These are phyloP conservation scores for Sus cebifrons DNA, from an alignment of 2,797 vertebrate species.

Conservation along the genomic window DNA sequence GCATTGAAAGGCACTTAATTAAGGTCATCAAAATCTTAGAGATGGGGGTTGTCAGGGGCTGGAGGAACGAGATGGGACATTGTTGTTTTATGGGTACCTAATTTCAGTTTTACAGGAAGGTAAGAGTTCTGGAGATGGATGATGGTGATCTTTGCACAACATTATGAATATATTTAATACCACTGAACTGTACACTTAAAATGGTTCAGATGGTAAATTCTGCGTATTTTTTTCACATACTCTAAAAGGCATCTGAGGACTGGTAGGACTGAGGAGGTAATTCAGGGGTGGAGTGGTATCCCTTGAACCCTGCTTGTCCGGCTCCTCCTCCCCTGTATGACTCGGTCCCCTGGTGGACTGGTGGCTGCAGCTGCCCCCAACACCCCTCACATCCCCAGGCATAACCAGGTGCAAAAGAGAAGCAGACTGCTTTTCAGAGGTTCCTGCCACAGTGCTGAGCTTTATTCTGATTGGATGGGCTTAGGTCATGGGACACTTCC, in stretches of 20 bases:
- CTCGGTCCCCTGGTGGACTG: not conserved
- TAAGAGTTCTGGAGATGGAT: not conserved
- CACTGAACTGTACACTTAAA: not conserved
- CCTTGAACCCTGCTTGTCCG: accelerated
- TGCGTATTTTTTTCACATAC: not conserved
- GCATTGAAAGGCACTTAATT: not conserved
- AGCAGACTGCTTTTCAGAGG: not conserved
- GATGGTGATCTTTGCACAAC: not conserved
- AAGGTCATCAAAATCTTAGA: not conserved
- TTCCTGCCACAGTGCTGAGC: not conserved
- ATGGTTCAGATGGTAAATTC: not conserved
- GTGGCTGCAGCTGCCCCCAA: too few species aligned
- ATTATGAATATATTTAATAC: not conserved
- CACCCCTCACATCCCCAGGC: accelerated
- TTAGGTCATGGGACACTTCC: not conserved
- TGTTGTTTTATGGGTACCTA: not conserved
- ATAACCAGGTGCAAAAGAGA: not conserved
- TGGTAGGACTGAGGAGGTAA: not conserved
- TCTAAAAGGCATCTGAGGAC: not conserved
- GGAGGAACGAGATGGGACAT: not conserved
- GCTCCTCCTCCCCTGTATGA: not conserved
- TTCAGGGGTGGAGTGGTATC: not conserved
- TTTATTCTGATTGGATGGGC: not conserved
- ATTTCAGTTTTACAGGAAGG: conserved; percentile 29
- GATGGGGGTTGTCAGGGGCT: not conserved